These are phyloP conservation scores for Toxonevra muliebris DNA, from an alignment of 2,888 invertebrate genomes.

Conservation along the genomic window DNA sequence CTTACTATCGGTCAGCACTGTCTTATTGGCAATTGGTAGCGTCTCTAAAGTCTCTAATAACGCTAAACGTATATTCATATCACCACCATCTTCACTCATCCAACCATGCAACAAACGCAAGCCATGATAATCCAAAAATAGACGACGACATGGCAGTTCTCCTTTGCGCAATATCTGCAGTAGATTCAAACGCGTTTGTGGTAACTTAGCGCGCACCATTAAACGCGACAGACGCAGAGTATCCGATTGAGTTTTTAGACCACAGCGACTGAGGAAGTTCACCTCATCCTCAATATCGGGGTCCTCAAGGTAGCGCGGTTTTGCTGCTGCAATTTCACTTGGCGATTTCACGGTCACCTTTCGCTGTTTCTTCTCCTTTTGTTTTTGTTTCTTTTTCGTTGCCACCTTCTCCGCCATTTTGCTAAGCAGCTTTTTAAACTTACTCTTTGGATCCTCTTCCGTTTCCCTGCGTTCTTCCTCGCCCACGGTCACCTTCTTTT, in stretches of 20 bases:
- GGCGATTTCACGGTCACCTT: conserved; percentile 25
- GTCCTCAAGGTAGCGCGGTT: conserved; percentile 69
- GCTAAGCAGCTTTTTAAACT: conserved; percentile 42
- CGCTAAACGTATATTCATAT: conserved; percentile 70
- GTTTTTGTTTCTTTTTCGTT: conserved; percentile 44
- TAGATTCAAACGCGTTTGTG: conserved; percentile 78
- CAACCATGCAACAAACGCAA: conserved; percentile 90
- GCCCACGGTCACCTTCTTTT: conserved; percentile 22
- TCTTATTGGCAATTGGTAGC: conserved; percentile 92
- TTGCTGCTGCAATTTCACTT: conserved; percentile 27
- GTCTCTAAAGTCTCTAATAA: conserved; percentile 82
- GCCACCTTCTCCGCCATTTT: conserved; percentile 44
- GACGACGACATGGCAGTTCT: conserved; percentile 81
- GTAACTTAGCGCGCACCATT: conserved; percentile 90
- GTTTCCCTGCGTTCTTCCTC: conserved; percentile 19
- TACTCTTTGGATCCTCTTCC: conserved; percentile 42
- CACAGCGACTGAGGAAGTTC: conserved; percentile 78
- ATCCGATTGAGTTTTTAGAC: conserved; percentile 88
- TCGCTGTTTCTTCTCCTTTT: conserved; percentile 58
- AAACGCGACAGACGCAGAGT: conserved; percentile 89
- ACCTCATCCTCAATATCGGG: conserved; percentile 86
- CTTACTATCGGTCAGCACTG: conserved; percentile 91
- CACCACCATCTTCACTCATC: conserved; percentile 76
- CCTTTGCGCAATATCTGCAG: conserved; percentile 81
- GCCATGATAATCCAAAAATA: conserved; percentile 95